These are phyloP conservation scores for Cabera pusaria DNA, from an alignment of 2,888 invertebrate genomes.

Conservation along the genomic window DNA sequence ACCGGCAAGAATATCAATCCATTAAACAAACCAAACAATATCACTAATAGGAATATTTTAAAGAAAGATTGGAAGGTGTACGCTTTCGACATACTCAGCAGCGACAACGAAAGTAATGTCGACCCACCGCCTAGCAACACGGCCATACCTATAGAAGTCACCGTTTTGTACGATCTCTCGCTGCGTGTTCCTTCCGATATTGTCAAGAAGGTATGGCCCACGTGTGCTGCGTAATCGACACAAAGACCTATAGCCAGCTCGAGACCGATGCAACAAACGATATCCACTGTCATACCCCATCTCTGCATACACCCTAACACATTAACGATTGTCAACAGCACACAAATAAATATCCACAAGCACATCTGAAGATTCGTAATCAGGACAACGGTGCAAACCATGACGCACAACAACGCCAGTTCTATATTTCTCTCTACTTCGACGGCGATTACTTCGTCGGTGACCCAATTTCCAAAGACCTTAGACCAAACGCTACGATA, in stretches of 20 bases:
- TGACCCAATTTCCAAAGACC: slow-evolving; percentile 89
- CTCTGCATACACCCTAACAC: slow-evolving; percentile 91
- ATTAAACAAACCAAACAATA: slow-evolving; percentile 90
- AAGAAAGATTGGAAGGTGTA: slow-evolving; percentile 90
- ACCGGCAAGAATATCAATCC: slow-evolving; percentile 90
- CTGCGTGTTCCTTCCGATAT: slow-evolving; percentile 75
- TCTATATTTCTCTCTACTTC: slow-evolving; percentile 91
- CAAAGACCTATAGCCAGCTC: slow-evolving; percentile 92
- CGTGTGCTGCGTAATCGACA: slow-evolving; percentile 92
- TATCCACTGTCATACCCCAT: slow-evolving; percentile 92
- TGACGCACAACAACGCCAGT: slow-evolving; percentile 89
- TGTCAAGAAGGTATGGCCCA: slow-evolving; percentile 91
- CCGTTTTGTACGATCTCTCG: slow-evolving; percentile 85
- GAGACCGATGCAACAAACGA: slow-evolving; percentile 91
- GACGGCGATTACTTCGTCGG: slow-evolving; percentile 89
- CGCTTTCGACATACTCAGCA: slow-evolving; percentile 87
- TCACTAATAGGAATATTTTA: slow-evolving; percentile 90
- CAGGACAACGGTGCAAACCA: slow-evolving; percentile 89
- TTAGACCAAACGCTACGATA: slow-evolving; percentile 88
- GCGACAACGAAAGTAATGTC: slow-evolving; percentile 88
- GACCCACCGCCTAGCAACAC: slow-evolving; percentile 91
- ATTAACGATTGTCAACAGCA: slow-evolving; percentile 88
- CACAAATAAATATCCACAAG: slow-evolving; percentile 90
- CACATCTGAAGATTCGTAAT: slow-evolving; percentile 91
- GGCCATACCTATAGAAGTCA: slow-evolving; percentile 89